Percentiles rank a stretch among this genome's conserved stretches.
Conservation (phyloP, 2,113 vertebrate species). For the Hylia prasina region DNA sequence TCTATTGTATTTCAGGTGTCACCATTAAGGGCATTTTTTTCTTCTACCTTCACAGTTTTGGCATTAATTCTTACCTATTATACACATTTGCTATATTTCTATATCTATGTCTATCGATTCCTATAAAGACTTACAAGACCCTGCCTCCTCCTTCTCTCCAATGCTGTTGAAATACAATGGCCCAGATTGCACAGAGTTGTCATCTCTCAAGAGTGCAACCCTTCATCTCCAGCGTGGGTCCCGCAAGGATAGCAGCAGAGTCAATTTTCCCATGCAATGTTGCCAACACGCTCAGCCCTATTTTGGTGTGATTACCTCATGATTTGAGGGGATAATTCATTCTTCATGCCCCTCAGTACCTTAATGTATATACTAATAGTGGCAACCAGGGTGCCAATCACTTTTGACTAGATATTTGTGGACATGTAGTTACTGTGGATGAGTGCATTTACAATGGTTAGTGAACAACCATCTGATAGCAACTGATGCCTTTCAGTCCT, state of each 20-base stretch:
- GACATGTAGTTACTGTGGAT: slow-evolving; percentile 25
- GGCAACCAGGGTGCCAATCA: slow-evolving; percentile 52
- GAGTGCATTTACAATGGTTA: slow-evolving; percentile 37
- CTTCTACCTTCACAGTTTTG: not conserved
- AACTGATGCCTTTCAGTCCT: slow-evolving; percentile 5
- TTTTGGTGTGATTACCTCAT: slow-evolving; percentile 38
- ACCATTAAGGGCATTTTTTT: not conserved
- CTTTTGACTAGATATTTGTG: slow-evolving; percentile 42
- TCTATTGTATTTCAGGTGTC: not conserved
- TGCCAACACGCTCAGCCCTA: slow-evolving; percentile 29
- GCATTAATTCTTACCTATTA: not conserved
- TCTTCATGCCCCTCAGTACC: slow-evolving; percentile 26
- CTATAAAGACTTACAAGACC: not conserved
- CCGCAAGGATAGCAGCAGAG: not conserved
- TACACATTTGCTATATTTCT: not conserved
- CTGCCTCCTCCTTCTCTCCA: not conserved
- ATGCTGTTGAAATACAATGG: not conserved
- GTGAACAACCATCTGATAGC: not conserved
- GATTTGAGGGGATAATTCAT: slow-evolving; percentile 52
- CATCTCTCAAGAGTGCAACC: not conserved
- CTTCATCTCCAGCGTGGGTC: not conserved
- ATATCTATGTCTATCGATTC: not conserved
- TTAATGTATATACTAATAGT: slow-evolving; percentile 37
- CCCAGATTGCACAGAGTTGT: not conserved
- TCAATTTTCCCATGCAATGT: slow-evolving; percentile 43